Evolutionary conservation across 2,113 vertebrate species (phyloP).

Genomic region (Peromyscus californicus): DNA sequence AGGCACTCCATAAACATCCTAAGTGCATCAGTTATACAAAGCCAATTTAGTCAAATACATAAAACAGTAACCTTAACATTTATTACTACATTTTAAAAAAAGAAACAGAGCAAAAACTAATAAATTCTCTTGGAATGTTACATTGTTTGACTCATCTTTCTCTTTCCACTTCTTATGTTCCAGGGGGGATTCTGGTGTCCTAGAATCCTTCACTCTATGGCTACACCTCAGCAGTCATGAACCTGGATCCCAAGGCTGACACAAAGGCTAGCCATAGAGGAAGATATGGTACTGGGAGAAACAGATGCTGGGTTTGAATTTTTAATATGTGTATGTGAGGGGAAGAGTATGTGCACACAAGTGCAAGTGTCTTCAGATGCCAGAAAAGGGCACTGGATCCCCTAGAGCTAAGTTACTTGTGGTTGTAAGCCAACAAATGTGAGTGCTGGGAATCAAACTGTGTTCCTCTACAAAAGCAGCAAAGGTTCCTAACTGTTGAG

Average conservation of each 20-base stretch:
- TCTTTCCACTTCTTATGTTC: background rate
- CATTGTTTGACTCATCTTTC: conserved; percentile 6
- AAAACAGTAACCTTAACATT: conserved; percentile 36
- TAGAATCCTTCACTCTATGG: background rate
- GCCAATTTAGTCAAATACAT: conserved; percentile 15
- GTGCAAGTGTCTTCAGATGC: background rate
- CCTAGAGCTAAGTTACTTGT: background rate
- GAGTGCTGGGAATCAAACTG: background rate
- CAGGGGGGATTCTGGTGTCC: background rate
- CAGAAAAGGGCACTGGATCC: background rate
- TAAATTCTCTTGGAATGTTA: conserved; percentile 6
- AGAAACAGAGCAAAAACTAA: conserved; percentile 64
- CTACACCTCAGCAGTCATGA: background rate
- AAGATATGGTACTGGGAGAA: background rate
- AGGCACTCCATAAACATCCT: background rate
- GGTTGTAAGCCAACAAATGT: background rate
- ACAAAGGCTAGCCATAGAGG: background rate
- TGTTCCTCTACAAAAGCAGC: background rate
- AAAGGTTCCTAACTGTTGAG: background rate
- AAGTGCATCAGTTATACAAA: background rate
- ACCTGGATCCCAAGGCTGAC: background rate
- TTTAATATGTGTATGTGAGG: background rate
- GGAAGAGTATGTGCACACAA: background rate
- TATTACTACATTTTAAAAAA: conserved; percentile 58
- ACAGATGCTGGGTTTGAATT: background rate